phyloP scores from a whole-genome alignment of 2,888 invertebrate species.

The Cistogaster globosa region DNA sequence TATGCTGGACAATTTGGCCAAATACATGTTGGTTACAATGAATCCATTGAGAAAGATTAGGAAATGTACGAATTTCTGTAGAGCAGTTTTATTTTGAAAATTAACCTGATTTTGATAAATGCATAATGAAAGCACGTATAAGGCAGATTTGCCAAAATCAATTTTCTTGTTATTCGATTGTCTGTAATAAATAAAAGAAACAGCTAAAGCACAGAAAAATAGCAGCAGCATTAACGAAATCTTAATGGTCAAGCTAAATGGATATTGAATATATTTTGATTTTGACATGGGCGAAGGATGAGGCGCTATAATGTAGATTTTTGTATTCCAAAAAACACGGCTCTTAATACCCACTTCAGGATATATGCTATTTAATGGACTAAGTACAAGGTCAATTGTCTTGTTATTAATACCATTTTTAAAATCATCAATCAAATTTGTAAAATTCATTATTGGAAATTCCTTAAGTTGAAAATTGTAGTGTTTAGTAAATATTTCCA shows the following conservation, averaged over 20 bases:
- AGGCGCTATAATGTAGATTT: conserved; percentile 13
- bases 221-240: background rate
- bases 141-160: conserved; percentile 38
- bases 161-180: background rate
- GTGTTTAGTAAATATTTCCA: conserved; percentile 7
- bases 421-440: background rate
- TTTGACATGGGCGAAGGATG: conserved; percentile 20
- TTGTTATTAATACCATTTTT: background rate
- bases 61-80: background rate
- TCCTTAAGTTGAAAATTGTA: conserved; percentile 34
- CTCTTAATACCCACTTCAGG: background rate
- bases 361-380: background rate
- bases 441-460: background rate
- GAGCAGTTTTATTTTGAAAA: background rate
- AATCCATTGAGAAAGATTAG: conserved; percentile 38
- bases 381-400: background rate
- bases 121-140: conserved; percentile 22
- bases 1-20: conserved; percentile 49
- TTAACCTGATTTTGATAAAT: conserved; percentile 28
- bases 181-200: conserved; percentile 3
- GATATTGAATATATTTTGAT: conserved; percentile 6
- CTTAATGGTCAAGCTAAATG: background rate
- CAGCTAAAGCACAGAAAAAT: background rate
- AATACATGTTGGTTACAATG: conserved; percentile 37
- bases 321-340: conserved; percentile 9